Base-by-base conservation (phyloP, 1,140 invertebrate species). In the Nomia melanderi region DNA sequence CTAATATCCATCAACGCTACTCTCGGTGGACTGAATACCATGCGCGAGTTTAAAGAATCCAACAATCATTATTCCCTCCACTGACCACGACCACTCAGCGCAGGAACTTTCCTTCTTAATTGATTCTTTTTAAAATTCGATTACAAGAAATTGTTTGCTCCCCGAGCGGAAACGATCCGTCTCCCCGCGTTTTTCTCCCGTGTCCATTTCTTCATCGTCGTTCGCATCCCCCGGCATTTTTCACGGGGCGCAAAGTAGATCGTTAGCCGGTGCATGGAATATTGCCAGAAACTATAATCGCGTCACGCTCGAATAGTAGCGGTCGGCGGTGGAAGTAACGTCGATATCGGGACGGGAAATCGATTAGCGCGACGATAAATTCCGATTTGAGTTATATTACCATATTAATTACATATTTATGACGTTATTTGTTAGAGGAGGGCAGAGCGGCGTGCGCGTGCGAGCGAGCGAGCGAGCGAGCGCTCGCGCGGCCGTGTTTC, bases 321-420 rank as follows among this genome's bases (percentile, higher is more conserved):
- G 50, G 20, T 17, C 27, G 25, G 36, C n/a, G 54, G 54, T 47
- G 31, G 72, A n/a, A n/a, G 73, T 0, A 29, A 76, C 73, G 73
- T 76, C 65, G 65, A 65, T 76, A 76, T 76, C 73, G 73, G 36
- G 31, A 74, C 60, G 33, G 47, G 62, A 69, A 76, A 76, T 76
- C 73, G 73, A 76, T 76, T 76, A 76, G 73, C 65, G 39, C 31
- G 20, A 23, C 54, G 54, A 76, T 76, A 76, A 76, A 76, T 76
- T 59, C 17, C 54, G 65, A 60, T 76, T 76, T 76, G 73, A 76
- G 65, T 76, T 76, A 76, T 76, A 76, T 76, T 76, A 76, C 73
- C 73, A 36, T 76, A 76, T 76, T 76, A 76, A 76, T 76, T 76
- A 76, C 64, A 76, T 76, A 76, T 76, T 76, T 76, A 76, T 59